Percentiles rank a stretch among this genome's conserved stretches.
These are phyloP conservation scores for Isotomurus palustris DNA, from an alignment of 2,888 invertebrate genomes.

Conservation along the genomic window DNA sequence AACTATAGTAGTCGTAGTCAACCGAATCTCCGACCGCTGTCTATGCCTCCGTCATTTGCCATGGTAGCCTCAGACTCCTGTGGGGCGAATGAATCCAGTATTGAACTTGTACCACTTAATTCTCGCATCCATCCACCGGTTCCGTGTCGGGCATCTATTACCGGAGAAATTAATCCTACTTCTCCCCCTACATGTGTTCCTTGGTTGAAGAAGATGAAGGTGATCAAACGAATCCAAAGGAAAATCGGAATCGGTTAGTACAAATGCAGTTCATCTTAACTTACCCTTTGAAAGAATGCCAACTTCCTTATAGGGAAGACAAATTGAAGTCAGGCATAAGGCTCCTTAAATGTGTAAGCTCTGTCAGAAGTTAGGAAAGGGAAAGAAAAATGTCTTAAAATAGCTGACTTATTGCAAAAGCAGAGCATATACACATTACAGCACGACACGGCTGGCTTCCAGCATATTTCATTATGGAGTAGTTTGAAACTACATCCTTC, in stretches of 20 bases:
- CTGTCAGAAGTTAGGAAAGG: no score
- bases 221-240: conserved; percentile 80
- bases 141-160: conserved; percentile 22
- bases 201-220: conserved; percentile 69
- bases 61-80: not conserved
- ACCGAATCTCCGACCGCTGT: conserved; percentile 25
- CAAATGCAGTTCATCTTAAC: no score
- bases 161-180: conserved; percentile 14
- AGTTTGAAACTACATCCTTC: no score
- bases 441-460: no score
- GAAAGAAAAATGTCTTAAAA: no score
- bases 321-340: no score
- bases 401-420: no score
- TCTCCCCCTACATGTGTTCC: conserved; percentile 43
- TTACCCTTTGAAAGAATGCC: no score
- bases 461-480: no score
- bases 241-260: conserved; percentile 79
- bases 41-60: conserved; percentile 24
- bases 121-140: conserved; percentile 4
- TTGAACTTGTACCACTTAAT: conserved; percentile 29
- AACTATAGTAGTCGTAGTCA: conserved; percentile 10
- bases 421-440: no score
- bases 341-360: no score
- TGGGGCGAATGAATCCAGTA: conserved; percentile 4
- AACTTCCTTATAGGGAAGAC: no score